These are phyloP conservation scores for Poeciliopsis turneri DNA, from an alignment of 2,797 vertebrate species.

Conservation along the genomic window DNA sequence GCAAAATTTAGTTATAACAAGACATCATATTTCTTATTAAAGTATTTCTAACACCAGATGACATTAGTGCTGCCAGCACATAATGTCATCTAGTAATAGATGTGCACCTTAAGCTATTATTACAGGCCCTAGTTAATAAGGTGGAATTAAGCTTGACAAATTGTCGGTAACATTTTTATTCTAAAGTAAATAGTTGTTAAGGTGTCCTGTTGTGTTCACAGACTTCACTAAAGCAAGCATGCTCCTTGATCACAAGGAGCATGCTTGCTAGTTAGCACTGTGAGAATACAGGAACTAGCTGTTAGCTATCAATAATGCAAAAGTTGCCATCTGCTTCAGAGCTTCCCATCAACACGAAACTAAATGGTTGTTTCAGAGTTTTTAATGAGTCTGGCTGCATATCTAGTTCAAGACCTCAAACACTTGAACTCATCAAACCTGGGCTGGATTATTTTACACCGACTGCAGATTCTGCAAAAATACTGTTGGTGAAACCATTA, in stretches of 20 bases:
- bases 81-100: not conserved
- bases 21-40: not conserved
- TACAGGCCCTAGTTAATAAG: not conserved
- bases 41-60: not conserved
- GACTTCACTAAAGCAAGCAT: not conserved
- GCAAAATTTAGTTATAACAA: not conserved
- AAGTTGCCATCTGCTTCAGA: conserved; percentile 2
- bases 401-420: not conserved
- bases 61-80: not conserved
- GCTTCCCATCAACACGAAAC: not conserved
- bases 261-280: not conserved
- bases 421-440: not conserved
- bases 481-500: not conserved
- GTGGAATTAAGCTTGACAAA: not conserved
- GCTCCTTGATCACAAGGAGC: too few species aligned
- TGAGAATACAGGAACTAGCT: not conserved
- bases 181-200: not conserved
- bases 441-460: not conserved
- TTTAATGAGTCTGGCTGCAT: not conserved
- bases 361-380: not conserved
- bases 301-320: not conserved
- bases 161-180: not conserved
- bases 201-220: not conserved
- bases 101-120: not conserved
- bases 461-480: not conserved